Base-by-base conservation (phyloP, 2,888 invertebrate genomes). In the Leptinotarsa rubiginosa region DNA sequence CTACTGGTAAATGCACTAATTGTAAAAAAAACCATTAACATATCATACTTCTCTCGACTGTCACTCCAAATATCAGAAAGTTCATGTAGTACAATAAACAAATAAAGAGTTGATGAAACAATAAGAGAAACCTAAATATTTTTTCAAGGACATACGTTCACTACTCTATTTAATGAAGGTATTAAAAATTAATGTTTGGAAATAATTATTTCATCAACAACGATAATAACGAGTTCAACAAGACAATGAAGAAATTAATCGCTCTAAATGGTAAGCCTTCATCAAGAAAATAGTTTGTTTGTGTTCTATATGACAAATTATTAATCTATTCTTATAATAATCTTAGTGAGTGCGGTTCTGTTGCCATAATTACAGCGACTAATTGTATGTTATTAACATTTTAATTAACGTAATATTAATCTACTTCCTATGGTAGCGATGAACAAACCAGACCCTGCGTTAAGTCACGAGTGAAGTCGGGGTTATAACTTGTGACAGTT, bases 331-430 rank as follows among this genome's bases (percentile, higher is more conserved):
- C 74, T 73, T 72, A 74, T 73, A 74, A 74, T 71, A 77, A 69
- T 69, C 54, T 47, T 77, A 64, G 64, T 52, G 65, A 75, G 70
- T 67, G 70, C 41, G 72, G 72, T 73, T 79, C 67, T 74, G 75
- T 74, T 76, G 77, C 73, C 77, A 72, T 73, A 76, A 79, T 80
- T 79, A 76, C 74, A 47, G 52, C 50, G 72, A 72, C 79, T 82
- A 82, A 82, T 82, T 82, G 80, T 80, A 82, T 82, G 80, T 78
- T 79, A 81, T 82, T 82, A 81, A 79, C 81, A 79, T 80, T 78
- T 79, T 79, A 80, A 82, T 81, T 80, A 80, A 77, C 76, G 72
- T 70, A 56, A 75, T 71, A 78, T 79, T 80, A 78, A 80, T 79
- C 78, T 76, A 79, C 77, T 79, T 77, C 77, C 77, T 77, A 72